These are phyloP conservation scores for Conchocele bisecta DNA, from an alignment of 2,888 invertebrate genomes.

Conservation along the genomic window DNA sequence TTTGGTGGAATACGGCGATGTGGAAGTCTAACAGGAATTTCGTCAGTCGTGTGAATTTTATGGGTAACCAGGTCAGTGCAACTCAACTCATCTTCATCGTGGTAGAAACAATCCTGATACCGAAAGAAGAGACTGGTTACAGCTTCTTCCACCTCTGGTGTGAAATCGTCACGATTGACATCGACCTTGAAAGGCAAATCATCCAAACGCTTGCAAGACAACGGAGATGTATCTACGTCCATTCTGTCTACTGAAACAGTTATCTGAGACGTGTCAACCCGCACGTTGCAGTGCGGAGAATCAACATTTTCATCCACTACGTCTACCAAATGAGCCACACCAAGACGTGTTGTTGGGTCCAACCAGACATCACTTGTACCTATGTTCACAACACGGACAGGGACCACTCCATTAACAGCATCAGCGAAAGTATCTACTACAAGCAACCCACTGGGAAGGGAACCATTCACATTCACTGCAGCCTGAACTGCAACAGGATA, in stretches of 20 bases:
- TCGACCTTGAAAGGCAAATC: slow-evolving; percentile 17
- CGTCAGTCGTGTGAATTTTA: neutral
- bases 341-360: neutral
- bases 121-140: slow-evolving; percentile 1
- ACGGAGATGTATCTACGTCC: neutral
- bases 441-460: slow-evolving; percentile 1
- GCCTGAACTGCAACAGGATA: slow-evolving; percentile 12
- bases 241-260: slow-evolving; percentile 1
- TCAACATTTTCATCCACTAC: neutral
- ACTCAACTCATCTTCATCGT: slow-evolving; percentile 10
- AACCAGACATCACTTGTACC: slow-evolving; percentile 16
- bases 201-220: neutral
- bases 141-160: neutral
- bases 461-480: neutral
- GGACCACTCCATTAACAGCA: neutral
- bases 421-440: slow-evolving; percentile 14
- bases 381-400: slow-evolving; percentile 11
- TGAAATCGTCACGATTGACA: neutral
- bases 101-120: slow-evolving; percentile 10
- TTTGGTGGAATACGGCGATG: slow-evolving; percentile 12
- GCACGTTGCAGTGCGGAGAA: neutral
- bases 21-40: neutral
- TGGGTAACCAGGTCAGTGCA: neutral
- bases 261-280: slow-evolving; percentile 5
- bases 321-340: slow-evolving; percentile 3